Conservation (phyloP, 2,113 vertebrate genomes). For the Psilopsiagon aymara region DNA sequence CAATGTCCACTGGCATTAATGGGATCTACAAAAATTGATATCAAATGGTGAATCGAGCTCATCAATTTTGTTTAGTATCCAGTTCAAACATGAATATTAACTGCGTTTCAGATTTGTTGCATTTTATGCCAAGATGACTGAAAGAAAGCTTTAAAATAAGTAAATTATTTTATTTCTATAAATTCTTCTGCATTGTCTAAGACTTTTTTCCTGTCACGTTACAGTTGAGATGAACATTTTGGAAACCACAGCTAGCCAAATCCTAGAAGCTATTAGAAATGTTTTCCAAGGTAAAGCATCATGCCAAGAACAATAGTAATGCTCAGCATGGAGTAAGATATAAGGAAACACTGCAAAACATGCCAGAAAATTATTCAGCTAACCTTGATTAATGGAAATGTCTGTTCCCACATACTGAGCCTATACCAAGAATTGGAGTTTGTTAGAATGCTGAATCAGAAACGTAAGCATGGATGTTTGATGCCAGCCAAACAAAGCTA, state of each 20-base stretch:
- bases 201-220: conserved; percentile 9
- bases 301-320: conserved; percentile 58
- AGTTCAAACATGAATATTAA: neutral
- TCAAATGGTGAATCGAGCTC: neutral
- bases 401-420: conserved; percentile 26
- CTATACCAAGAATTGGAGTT: conserved; percentile 31
- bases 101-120: neutral
- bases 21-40: neutral
- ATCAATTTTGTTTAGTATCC: neutral
- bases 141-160: neutral
- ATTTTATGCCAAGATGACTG: neutral
- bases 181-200: neutral
- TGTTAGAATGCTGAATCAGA: conserved; percentile 59
- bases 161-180: conserved; percentile 31
- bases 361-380: conserved; percentile 57
- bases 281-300: conserved; percentile 30
- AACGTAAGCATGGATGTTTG: conserved; percentile 6
- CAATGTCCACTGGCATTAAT: neutral
- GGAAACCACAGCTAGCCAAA: conserved; percentile 53
- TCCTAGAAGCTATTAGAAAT: conserved; percentile 38
- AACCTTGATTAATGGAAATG: conserved; percentile 60
- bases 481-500: conserved; percentile 48
- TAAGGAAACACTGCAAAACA: conserved; percentile 53
- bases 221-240: conserved; percentile 52
- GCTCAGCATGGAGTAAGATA: conserved; percentile 17